Percentiles rank a stretch among this genome's conserved stretches.
These are phyloP conservation scores for Hylia prasina DNA, from an alignment of 2,113 vertebrate genomes.

Conservation along the genomic window DNA sequence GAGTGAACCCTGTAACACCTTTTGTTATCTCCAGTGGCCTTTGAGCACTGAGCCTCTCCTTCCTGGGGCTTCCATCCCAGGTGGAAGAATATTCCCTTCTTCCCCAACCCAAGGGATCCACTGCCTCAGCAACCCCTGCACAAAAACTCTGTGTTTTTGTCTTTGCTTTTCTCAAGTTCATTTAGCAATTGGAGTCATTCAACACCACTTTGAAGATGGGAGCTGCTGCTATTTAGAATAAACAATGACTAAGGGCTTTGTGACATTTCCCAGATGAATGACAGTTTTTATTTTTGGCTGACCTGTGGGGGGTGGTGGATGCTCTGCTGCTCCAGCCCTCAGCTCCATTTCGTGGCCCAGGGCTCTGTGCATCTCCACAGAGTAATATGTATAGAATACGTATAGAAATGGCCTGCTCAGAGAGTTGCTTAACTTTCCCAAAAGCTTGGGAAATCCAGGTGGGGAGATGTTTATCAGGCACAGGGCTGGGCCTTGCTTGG, in stretches of 20 bases:
- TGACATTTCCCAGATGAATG: not conserved
- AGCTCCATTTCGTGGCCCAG: not conserved
- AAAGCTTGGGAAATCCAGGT: constrained; percentile 23
- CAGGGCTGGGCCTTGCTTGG: not conserved
- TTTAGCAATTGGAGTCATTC: not conserved
- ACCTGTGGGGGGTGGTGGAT: not conserved
- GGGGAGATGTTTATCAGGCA: constrained; percentile 27
- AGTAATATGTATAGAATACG: not conserved
- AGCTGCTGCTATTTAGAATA: not conserved
- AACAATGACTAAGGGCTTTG: not conserved
- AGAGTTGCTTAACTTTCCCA: constrained; percentile 16
- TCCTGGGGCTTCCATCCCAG: not conserved
- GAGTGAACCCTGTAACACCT: not conserved
- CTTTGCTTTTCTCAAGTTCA: not conserved
- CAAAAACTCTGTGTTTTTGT: not conserved
- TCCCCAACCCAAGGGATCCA: not conserved
- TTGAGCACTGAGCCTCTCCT: not conserved
- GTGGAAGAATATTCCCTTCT: not conserved
- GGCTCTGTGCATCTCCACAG: not conserved
- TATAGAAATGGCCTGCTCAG: not conserved
- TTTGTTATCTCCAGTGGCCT: not conserved
- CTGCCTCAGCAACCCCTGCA: not conserved
- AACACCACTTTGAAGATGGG: not conserved
- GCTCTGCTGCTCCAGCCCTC: not conserved
- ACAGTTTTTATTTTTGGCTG: not conserved